Percentiles rank a stretch among this genome's conserved stretches.
Evolutionary conservation across 2,888 invertebrate genomes (phyloP).

Genomic region (Drosophila limbata): DNA sequence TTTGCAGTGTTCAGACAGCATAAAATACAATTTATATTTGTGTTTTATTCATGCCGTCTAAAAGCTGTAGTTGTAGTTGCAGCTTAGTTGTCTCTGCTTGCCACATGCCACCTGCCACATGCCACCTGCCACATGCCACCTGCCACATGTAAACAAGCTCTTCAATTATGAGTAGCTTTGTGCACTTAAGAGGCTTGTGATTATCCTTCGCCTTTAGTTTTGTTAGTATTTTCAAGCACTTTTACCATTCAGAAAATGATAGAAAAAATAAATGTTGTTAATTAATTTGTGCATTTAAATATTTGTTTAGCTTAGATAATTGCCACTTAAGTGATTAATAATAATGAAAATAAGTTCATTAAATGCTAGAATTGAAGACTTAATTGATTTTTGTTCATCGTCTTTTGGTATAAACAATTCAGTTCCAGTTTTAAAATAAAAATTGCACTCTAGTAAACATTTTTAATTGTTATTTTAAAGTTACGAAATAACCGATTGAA

Average conservation of each 20-base stretch:
- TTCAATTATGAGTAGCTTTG: slow-evolving; percentile 23
- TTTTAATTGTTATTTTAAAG: no score
- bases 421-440: no score
- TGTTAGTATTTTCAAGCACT: slow-evolving; percentile 1
- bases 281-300: slow-evolving; percentile 1
- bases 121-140: no score
- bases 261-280: neutral
- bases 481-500: no score
- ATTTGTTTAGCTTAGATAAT: neutral
- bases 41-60: slow-evolving; percentile 1
- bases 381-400: neutral
- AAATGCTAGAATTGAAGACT: neutral
- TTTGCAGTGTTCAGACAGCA: no score
- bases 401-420: no score
- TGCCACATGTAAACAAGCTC: slow-evolving; percentile 12
- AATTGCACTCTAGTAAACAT: no score
- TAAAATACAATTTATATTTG: neutral
- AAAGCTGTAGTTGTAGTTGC: slow-evolving; percentile 3
- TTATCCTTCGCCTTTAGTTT: slow-evolving; percentile 7
- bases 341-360: neutral
- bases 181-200: slow-evolving; percentile 20
- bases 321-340: neutral
- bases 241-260: neutral
- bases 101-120: slow-evolving; percentile 15
- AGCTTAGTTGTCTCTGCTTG: slow-evolving; percentile 3